A percentile compares a stretch with the other conserved stretches of the same genome.
Conservation (phyloP, 2,888 invertebrate genomes). For the Agrotis segetum region DNA sequence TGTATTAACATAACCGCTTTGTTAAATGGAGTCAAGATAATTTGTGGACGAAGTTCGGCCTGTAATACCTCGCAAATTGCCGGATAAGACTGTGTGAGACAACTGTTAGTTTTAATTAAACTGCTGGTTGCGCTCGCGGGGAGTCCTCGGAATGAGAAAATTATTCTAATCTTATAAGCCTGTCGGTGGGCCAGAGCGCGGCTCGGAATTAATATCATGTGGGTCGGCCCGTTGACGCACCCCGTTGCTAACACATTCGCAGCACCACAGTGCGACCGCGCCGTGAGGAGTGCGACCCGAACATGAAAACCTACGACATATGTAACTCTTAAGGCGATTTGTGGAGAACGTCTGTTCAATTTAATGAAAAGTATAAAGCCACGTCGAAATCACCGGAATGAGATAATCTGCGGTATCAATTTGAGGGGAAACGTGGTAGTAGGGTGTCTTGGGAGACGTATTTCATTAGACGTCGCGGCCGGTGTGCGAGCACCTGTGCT, state of each 20-base stretch:
- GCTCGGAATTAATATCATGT: slow-evolving; percentile 85
- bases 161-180: slow-evolving; percentile 91
- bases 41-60: slow-evolving; percentile 90
- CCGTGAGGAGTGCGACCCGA: slow-evolving; percentile 48
- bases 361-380: slow-evolving; percentile 86
- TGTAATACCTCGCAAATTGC: slow-evolving; percentile 91
- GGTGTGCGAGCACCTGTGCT: slow-evolving; percentile 75
- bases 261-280: slow-evolving; percentile 23
- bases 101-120: slow-evolving; percentile 91
- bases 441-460: slow-evolving; percentile 83
- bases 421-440: slow-evolving; percentile 77
- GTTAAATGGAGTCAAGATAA: slow-evolving; percentile 90
- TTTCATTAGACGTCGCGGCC: slow-evolving; percentile 80
- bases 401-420: slow-evolving; percentile 89
- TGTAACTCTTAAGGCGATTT: slow-evolving; percentile 78
- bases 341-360: slow-evolving; percentile 78
- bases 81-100: slow-evolving; percentile 91
- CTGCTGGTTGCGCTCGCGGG: slow-evolving; percentile 88
- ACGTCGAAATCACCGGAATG: slow-evolving; percentile 78
- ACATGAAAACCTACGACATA: slow-evolving; percentile 64
- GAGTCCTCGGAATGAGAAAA: slow-evolving; percentile 88
- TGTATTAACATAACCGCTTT: slow-evolving; percentile 90
- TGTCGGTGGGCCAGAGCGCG: slow-evolving; percentile 85
- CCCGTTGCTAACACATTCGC: slow-evolving; percentile 48
- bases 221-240: slow-evolving; percentile 72